Base-by-base conservation (phyloP, 2,888 invertebrate genomes). In the Rhimphoctona megacephalus region DNA sequence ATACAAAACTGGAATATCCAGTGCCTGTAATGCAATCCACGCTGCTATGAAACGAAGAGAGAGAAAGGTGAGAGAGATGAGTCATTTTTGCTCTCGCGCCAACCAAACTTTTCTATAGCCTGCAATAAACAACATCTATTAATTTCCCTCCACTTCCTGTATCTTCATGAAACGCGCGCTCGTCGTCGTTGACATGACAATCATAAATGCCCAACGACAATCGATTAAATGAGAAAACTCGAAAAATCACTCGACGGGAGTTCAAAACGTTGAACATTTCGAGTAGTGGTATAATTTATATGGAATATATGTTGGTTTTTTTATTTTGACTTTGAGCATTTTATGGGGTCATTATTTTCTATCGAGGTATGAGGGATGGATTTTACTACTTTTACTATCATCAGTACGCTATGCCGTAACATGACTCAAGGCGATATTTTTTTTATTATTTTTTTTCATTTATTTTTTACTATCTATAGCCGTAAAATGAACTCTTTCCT, bases 401-500 rank as follows among this genome's bases (percentile, higher is more conserved):
- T 46, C 64, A 66, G 22, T 36, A 1, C 54, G 61, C 67, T 5
- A n/a, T 43, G 43, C 57, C 33, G 72, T 36, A 22, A 49, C 77
- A 66, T 43, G 76, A 57, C 49, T 39, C 74, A 49, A 52, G 49
- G 70, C 54, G 36, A 72, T 72, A 54, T 36, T 52, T 66, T 33
- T n/a, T 25, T 49, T 49, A 49, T 49, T 57, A 36, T 36, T 36
- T 73, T 30, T 22, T 52, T 69, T 57, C 30, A 43, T 70, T 80
- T 67, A 49, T 54, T 30, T 30, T 57, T 70, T 61, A n/a, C 54
- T 46, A 49, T 64, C 43, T 19, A 73, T 69, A 49, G 83, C 81
- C 74, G 85, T 88, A 83, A 86, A 88, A 88, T 81, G 81, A 86
- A 87, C 85, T 84, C 80, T 66, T 84, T 84, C 79, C 54, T 67